Evolutionary conservation across 2,113 vertebrate species (phyloP).

Genomic region (Coptodon bakossiorum): DNA sequence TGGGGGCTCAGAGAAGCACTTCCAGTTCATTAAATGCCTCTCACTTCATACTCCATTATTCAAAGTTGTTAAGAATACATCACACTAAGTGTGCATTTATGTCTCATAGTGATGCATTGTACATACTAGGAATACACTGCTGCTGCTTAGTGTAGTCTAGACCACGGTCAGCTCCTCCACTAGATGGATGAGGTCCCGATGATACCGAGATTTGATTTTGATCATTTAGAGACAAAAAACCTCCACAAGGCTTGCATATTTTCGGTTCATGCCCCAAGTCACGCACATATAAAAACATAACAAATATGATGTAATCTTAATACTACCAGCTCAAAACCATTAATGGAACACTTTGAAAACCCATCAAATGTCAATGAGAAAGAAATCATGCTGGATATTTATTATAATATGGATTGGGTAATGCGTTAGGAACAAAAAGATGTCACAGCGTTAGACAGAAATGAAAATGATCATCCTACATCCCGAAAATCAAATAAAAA

Average conservation of each 20-base stretch:
- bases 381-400: not conserved
- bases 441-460: fast-evolving
- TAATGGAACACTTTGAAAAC: not conserved
- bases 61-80: constrained; percentile 15
- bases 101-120: not conserved
- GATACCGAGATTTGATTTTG: not conserved
- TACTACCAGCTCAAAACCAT: no score
- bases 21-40: constrained; percentile 38
- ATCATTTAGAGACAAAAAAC: not conserved
- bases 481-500: not conserved
- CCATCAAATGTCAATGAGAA: not conserved
- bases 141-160: not conserved
- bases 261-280: fast-evolving
- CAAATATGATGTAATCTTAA: not conserved
- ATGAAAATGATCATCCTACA: not conserved
- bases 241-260: not conserved
- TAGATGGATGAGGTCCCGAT: not conserved
- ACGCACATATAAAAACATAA: fast-evolving
- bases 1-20: not conserved
- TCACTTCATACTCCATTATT: constrained; percentile 27
- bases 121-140: not conserved
- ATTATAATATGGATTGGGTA: no score
- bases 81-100: not conserved
- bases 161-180: not conserved
- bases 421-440: not conserved